A percentile compares a stretch with the other conserved stretches of the same genome.
phyloP scores from a whole-genome alignment of 2,888 invertebrate genomes.

The Nemotelus pantherinus region DNA sequence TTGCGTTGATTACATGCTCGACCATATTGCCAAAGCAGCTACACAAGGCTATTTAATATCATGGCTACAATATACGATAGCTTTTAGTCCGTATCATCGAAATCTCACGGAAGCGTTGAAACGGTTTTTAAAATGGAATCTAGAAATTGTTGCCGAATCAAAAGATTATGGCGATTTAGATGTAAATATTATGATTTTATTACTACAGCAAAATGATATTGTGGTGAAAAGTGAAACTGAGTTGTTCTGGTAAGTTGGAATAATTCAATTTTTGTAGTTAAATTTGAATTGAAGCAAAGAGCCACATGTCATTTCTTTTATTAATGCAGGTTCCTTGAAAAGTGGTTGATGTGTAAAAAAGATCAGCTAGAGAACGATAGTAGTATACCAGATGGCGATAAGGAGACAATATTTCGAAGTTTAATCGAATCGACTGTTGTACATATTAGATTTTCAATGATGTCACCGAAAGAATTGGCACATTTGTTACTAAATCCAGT shows the following conservation, averaged over 20 bases:
- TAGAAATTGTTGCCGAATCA: constrained; percentile 82
- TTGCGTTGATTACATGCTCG: constrained; percentile 88
- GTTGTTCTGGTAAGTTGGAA: constrained; percentile 71
- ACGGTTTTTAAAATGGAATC: constrained; percentile 90
- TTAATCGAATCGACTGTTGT: constrained; percentile 80
- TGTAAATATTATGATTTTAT: constrained; percentile 76
- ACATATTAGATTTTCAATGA: constrained; percentile 91
- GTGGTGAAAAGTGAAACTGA: constrained; percentile 90
- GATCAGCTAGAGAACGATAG: constrained; percentile 67
- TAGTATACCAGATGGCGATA: constrained; percentile 66
- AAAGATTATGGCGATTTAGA: constrained; percentile 85
- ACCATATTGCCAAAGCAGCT: constrained; percentile 86
- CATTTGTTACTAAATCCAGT: constrained; percentile 82
- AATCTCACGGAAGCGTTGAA: constrained; percentile 73
- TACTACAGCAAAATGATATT: constrained; percentile 86
- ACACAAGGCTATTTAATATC: constrained; percentile 83
- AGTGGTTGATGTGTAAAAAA: constrained; percentile 81
- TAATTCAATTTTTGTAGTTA: constrained; percentile 3
- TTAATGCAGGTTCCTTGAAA: constrained; percentile 71
- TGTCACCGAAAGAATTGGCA: constrained; percentile 88
- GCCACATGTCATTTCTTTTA: background rate
- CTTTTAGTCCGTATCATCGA: constrained; percentile 74
- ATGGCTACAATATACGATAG: constrained; percentile 91
- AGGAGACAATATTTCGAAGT: constrained; percentile 72
- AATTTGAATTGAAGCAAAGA: background rate